These are phyloP conservation scores for Carduelis carduelis DNA, from an alignment of 2,797 vertebrate genomes.

Conservation along the genomic window DNA sequence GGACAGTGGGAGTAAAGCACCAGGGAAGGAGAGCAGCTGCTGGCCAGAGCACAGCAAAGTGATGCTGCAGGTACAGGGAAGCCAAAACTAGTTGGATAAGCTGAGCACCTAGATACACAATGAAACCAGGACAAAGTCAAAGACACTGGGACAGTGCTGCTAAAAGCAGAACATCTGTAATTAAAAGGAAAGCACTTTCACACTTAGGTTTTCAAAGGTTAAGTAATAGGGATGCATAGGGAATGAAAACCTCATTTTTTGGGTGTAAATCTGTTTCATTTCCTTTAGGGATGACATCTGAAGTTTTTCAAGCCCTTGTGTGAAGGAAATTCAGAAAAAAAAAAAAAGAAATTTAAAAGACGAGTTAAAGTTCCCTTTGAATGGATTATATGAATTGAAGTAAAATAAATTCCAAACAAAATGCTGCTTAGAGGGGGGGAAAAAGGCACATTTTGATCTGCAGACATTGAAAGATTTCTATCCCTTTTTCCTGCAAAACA, in stretches of 20 bases:
- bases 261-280: slow-evolving; percentile 11
- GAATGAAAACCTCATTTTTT: slow-evolving; percentile 53
- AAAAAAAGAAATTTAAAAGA: not conserved
- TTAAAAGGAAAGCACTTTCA: slow-evolving; percentile 53
- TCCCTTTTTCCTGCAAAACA: not conserved
- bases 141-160: slow-evolving; percentile 32
- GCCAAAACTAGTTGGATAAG: not conserved
- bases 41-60: not conserved
- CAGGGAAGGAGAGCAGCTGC: not conserved
- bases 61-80: not conserved
- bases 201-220: slow-evolving; percentile 53
- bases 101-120: slow-evolving; percentile 8
- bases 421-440: not conserved
- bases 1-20: not conserved
- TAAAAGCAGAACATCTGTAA: slow-evolving; percentile 59
- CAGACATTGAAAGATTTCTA: not conserved
- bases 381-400: not conserved
- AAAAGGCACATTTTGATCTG: not conserved
- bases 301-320: slow-evolving; percentile 1
- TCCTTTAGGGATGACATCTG: not conserved
- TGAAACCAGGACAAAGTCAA: slow-evolving; percentile 63
- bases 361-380: not conserved
- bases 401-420: not conserved
- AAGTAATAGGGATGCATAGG: slow-evolving; percentile 49
- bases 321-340: not conserved